Conservation (phyloP, 2,797 vertebrate species). For the Scomberomorus guttatus region DNA sequence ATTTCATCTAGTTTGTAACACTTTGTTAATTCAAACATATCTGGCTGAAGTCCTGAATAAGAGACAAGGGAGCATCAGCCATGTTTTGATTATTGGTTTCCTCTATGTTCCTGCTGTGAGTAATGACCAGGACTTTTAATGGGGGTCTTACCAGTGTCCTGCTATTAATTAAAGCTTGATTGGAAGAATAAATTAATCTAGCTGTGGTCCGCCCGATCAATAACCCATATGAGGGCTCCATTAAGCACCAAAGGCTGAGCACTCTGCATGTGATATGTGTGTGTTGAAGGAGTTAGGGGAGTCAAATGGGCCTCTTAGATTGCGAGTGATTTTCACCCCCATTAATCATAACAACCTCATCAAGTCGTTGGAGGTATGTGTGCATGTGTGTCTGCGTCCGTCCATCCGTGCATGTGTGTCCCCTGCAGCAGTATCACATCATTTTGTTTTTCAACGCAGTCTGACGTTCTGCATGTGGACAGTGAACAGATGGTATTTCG, state of each 20-base stretch:
- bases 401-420: conserved; percentile 15
- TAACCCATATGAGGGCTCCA: conserved; percentile 86
- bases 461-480: conserved; percentile 13
- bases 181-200: conserved; percentile 89
- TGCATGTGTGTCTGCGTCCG: conserved; percentile 1
- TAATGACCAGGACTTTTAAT: conserved; percentile 81
- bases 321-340: conserved; percentile 80
- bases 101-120: conserved; percentile 73
- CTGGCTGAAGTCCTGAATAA: conserved; percentile 25
- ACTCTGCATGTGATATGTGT: conserved; percentile 69
- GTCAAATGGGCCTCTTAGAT: conserved; percentile 74
- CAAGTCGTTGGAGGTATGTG: conserved; percentile 52
- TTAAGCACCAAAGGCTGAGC: conserved; percentile 78
- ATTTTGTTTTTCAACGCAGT: conserved; percentile 15
- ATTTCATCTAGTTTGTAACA: neutral
- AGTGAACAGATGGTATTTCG: conserved; percentile 49
- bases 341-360: conserved; percentile 86
- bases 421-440: neutral
- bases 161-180: conserved; percentile 88
- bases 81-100: conserved; percentile 80
- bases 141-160: conserved; percentile 80
- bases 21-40: conserved; percentile 35
- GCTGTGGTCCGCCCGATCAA: conserved; percentile 83
- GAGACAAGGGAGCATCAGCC: conserved; percentile 55
- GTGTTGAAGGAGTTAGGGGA: conserved; percentile 66